Evolutionary conservation across 1,140 invertebrate species (phyloP).

Genomic region (Neelides sp.): DNA sequence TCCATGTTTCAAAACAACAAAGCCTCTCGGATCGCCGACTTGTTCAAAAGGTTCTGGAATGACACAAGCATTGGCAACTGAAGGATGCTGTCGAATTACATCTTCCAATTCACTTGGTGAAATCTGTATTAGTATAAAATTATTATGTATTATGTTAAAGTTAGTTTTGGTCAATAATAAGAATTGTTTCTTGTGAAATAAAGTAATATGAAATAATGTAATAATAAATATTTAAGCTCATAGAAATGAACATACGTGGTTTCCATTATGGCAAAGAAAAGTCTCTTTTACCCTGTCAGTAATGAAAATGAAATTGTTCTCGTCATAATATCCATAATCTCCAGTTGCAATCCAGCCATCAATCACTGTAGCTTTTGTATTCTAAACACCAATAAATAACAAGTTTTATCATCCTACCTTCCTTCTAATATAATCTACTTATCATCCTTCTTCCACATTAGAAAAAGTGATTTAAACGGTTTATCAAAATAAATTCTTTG

Average conservation of each 20-base stretch:
- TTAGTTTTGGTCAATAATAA: background rate
- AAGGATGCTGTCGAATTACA: constrained; percentile 34
- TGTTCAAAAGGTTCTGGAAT: constrained; percentile 35
- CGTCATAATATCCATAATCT: constrained; percentile 12
- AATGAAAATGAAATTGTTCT: constrained; percentile 8
- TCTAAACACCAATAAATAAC: no score
- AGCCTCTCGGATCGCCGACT: constrained; percentile 16
- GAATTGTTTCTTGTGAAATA: background rate
- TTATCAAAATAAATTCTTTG: no score
- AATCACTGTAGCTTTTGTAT: no score
- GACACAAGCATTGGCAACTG: constrained; percentile 38
- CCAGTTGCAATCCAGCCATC: constrained; percentile 8
- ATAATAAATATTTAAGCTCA: background rate
- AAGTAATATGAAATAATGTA: background rate
- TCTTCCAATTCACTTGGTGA: constrained; percentile 31
- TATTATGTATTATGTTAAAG: background rate
- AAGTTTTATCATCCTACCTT: no score
- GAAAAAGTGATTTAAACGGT: no score
- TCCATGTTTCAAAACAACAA: constrained; percentile 33
- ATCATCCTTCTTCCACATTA: no score
- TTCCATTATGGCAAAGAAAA: constrained; percentile 3
- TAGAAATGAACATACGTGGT: constrained; percentile 1
- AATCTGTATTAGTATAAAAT: constrained; percentile 16
- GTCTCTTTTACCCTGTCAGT: background rate
- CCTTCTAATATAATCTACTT: no score